Percentiles rank a stretch among this genome's conserved stretches.
Evolutionary conservation across 37 sponge, comb jelly and placozoan species (phyloP).

Genomic region (Diacarnus erythraeanus): DNA sequence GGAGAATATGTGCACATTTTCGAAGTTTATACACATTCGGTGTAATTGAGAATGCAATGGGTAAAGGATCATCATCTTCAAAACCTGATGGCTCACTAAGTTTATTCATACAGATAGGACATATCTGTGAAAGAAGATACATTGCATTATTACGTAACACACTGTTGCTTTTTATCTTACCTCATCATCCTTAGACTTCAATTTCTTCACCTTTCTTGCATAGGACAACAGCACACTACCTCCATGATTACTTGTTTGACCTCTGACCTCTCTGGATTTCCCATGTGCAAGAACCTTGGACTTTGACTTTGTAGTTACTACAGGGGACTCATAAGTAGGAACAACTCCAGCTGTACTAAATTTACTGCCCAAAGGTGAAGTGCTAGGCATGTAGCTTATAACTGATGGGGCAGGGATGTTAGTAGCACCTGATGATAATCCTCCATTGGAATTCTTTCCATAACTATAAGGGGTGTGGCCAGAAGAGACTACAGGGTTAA

Average conservation of each 20-base stretch:
- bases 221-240: slow-evolving; percentile 13
- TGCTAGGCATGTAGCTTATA: too few relatives aligned
- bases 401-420: too few relatives aligned
- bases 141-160: background rate
- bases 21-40: slow-evolving; percentile 52
- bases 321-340: background rate
- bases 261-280: background rate
- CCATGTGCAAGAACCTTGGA: background rate
- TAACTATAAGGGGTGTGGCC: too few relatives aligned
- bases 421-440: too few relatives aligned
- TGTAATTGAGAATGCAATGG: background rate
- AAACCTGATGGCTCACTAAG: slow-evolving; percentile 65
- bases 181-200: slow-evolving; percentile 57
- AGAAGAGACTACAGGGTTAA: too few relatives aligned
- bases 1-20: slow-evolving; percentile 78
- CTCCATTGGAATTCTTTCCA: too few relatives aligned
- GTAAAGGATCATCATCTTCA: slow-evolving; percentile 28
- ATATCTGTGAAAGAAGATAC: slow-evolving; percentile 35
- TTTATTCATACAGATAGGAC: slow-evolving; percentile 74
- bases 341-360: background rate
- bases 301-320: background rate
- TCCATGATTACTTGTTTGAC: background rate
- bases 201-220: slow-evolving; percentile 14
- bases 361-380: too few relatives aligned
- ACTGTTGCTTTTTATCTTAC: slow-evolving; percentile 21